Evolutionary conservation across 2,888 invertebrate species (phyloP).

Genomic region (Chorisops tibialis): DNA sequence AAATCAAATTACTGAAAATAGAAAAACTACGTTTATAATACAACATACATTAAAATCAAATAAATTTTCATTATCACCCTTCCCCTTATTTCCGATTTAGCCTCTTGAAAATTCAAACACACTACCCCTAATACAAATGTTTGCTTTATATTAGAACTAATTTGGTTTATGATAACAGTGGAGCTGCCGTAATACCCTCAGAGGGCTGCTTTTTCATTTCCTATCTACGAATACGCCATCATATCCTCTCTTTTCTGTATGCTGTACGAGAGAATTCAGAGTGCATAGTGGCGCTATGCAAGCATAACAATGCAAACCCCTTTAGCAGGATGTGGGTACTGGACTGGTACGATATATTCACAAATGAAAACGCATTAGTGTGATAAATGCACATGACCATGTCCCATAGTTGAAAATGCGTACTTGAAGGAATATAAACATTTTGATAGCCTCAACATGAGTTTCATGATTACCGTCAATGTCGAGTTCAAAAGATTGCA

Average conservation of each 20-base stretch:
- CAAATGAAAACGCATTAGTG: slow-evolving; percentile 9
- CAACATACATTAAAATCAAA: too few relatives aligned
- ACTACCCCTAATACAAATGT: slow-evolving; percentile 9
- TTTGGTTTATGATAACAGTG: slow-evolving; percentile 17
- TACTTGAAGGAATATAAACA: slow-evolving; percentile 11
- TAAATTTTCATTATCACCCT: too few relatives aligned
- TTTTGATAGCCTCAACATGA: slow-evolving; percentile 16
- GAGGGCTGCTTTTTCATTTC: slow-evolving; percentile 17
- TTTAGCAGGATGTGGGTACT: not conserved
- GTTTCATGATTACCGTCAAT: not conserved
- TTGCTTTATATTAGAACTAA: slow-evolving; percentile 15
- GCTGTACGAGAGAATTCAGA: not conserved
- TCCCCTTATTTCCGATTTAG: too few relatives aligned
- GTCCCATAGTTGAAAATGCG: not conserved
- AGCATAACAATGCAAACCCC: not conserved
- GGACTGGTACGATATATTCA: not conserved
- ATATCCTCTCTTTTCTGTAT: not conserved
- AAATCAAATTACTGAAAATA: too few relatives aligned
- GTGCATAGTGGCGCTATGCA: not conserved
- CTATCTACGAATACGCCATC: not conserved
- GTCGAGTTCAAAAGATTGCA: slow-evolving; percentile 5
- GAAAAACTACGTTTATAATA: too few relatives aligned
- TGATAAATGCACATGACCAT: not conserved
- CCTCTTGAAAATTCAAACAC: too few relatives aligned
- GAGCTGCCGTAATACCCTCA: not conserved